A percentile compares a stretch with the other conserved stretches of the same genome.
Evolutionary conservation across 2,888 invertebrate genomes (phyloP).

Genomic region (Polymixis flavicincta): DNA sequence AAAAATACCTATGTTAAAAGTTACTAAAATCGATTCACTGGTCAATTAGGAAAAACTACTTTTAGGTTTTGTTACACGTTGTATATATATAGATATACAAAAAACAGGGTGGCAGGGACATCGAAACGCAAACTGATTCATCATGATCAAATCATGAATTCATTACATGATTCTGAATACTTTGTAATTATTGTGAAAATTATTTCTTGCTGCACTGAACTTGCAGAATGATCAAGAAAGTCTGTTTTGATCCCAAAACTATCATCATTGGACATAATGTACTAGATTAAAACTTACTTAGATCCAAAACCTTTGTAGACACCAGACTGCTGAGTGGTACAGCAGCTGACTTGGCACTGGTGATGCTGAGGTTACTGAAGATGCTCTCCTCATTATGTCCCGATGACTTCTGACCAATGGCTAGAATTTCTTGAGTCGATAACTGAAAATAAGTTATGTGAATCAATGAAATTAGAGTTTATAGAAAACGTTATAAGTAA

Average conservation of each 20-base stretch:
- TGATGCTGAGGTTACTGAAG: slow-evolving; percentile 74
- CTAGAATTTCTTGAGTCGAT: slow-evolving; percentile 88
- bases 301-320: slow-evolving; percentile 83
- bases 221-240: neutral
- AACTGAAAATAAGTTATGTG: slow-evolving; percentile 70
- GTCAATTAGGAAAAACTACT: no score
- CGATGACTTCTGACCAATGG: slow-evolving; percentile 83
- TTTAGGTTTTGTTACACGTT: no score
- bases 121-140: no score
- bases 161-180: no score
- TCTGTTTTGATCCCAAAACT: neutral
- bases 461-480: neutral
- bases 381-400: slow-evolving; percentile 78
- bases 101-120: no score
- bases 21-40: no score
- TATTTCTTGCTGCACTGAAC: neutral
- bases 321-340: slow-evolving; percentile 84
- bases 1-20: no score
- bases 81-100: no score
- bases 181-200: neutral
- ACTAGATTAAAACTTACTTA: slow-evolving; percentile 72
- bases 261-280: neutral
- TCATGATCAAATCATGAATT: no score
- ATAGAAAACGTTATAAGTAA: neutral
- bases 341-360: slow-evolving; percentile 76